Evolutionary conservation across 1,140 invertebrate genomes (phyloP), one percentile per base, ranked within the genome.

Genomic region (Aradophagus sp.): DNA sequence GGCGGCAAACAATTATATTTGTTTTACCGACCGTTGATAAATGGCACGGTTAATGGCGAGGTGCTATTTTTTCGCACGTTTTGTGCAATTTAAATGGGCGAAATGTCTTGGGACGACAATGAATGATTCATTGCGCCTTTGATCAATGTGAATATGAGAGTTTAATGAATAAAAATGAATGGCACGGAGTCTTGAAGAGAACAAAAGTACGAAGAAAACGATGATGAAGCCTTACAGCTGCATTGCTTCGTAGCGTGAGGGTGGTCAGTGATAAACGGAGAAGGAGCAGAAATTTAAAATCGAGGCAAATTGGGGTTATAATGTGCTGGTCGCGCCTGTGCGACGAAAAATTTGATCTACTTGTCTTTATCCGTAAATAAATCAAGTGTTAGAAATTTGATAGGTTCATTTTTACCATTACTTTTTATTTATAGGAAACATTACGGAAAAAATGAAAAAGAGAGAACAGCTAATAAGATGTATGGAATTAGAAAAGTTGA

Each of bases 271-370:
- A 72, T 53, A 59, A 29, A 10, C 32, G 68, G 61, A 42, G 36
- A 55, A 34, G 13, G 20, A 44, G 47, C 53, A 48, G 61, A 66
- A 72, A 61, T 42, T 66, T 53, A 39, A 68, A 72, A 72, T 72
- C 58, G 62, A 70, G 56, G 65, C 63, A 68, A 75, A 77, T 75
- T 77, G 71, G 76, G 76, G 75, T 77, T 74, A 68, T 71, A 68
- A 73, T 70, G 73, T 70, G 61, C 53, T 68, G 71, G 69, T 59
- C 31, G 55, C 31, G 55, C 68, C 61, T 48, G 48, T 52, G 52
- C 63, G 50, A 70, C 69, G 62, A 66, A 65, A 72, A 72, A 61
- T 66, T 61, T 48, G 42, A 65, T 65, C 58, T 35, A 63, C 52
- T 62, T 29, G 47, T 39, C 36, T 71, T 59, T 63, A 52, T 59